Percentiles rank a stretch among this genome's conserved stretches.
Conservation (phyloP, 2,797 vertebrate species). For the Mycteria americana region DNA sequence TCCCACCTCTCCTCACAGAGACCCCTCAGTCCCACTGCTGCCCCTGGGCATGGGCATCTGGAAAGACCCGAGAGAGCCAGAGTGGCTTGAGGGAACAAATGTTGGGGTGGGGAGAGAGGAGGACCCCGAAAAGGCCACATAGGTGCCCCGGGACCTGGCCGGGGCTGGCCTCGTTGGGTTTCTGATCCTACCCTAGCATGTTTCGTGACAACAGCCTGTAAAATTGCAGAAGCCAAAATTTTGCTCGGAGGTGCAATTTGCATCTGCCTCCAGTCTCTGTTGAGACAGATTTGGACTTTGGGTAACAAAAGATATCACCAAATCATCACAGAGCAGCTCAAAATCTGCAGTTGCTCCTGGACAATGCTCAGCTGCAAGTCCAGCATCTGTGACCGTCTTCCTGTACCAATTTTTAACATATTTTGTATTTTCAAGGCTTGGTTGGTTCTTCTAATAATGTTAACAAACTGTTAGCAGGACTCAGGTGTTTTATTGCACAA, state of each 20-base stretch:
- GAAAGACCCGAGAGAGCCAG: background rate
- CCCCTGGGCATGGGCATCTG: fast-evolving
- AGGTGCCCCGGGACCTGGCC: background rate
- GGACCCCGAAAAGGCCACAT: fast-evolving
- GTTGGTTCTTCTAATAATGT: background rate
- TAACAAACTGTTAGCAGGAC: background rate
- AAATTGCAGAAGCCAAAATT: background rate
- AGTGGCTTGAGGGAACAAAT: background rate
- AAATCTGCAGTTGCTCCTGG: background rate
- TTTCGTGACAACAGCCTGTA: background rate
- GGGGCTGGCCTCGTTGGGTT: background rate
- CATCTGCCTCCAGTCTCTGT: background rate
- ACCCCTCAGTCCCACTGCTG: background rate
- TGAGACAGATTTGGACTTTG: background rate
- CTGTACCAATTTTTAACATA: background rate
- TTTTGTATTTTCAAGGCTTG: background rate
- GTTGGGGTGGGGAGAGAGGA: background rate
- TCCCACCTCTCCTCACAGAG: background rate
- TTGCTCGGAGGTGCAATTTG: background rate
- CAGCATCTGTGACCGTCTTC: background rate
- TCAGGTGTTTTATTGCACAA: background rate
- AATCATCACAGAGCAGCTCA: background rate
- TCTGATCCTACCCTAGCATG: background rate
- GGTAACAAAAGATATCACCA: background rate
- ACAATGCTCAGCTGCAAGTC: background rate